Conservation (phyloP, 2,797 vertebrate species). For the Poeciliopsis infans region DNA sequence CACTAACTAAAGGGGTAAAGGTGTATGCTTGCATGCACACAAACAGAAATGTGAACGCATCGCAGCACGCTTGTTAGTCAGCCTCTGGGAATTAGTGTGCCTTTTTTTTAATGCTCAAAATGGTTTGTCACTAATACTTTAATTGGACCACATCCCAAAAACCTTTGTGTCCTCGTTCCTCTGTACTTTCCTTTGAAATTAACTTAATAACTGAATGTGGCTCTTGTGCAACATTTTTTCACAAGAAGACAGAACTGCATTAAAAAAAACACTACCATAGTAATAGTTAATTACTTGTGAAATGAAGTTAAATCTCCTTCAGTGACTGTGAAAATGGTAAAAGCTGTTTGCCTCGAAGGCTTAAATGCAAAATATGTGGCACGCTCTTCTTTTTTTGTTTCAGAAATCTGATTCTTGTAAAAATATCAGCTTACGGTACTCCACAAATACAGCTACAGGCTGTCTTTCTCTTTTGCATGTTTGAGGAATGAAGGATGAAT, state of each 20-base stretch:
- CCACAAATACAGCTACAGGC: slow-evolving; percentile 69
- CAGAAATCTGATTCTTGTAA: slow-evolving; percentile 78
- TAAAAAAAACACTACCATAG: slow-evolving; percentile 10
- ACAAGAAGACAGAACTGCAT: slow-evolving; percentile 36
- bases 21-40: slow-evolving; percentile 44
- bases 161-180: slow-evolving; percentile 41
- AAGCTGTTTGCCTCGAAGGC: slow-evolving; percentile 64
- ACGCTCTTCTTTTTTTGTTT: slow-evolving; percentile 75
- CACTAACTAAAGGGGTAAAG: slow-evolving; percentile 29
- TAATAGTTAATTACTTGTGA: slow-evolving; percentile 12
- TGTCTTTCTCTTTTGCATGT: slow-evolving; percentile 59
- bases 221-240: slow-evolving; percentile 47
- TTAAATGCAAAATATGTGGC: slow-evolving; percentile 68
- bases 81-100: slow-evolving; percentile 40
- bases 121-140: slow-evolving; percentile 65
- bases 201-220: slow-evolving; percentile 43
- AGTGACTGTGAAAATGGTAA: slow-evolving; percentile 52
- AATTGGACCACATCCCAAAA: slow-evolving; percentile 61
- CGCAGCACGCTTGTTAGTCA: slow-evolving; percentile 44
- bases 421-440: slow-evolving; percentile 75
- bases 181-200: slow-evolving; percentile 71
- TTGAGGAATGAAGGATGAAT: slow-evolving; percentile 66
- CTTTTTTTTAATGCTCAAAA: slow-evolving; percentile 47
- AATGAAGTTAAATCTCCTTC: slow-evolving; percentile 56
- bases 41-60: slow-evolving; percentile 56